Conservation (phyloP, 2,797 vertebrate species). For the Labeo calbasu region DNA sequence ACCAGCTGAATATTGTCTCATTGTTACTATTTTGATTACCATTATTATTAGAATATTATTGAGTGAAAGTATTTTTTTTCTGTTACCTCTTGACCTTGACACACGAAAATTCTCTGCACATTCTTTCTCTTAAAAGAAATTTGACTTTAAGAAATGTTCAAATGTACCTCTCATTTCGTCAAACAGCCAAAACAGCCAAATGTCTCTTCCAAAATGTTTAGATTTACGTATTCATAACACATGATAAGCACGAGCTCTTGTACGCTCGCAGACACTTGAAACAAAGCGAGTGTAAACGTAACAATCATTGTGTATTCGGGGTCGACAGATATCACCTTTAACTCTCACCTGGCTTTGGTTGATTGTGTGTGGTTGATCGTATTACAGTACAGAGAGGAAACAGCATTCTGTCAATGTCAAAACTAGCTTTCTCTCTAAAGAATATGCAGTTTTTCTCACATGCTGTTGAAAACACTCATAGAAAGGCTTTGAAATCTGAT, state of each 20-base stretch:
- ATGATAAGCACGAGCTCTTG: neutral
- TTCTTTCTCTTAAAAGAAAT: neutral
- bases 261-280: neutral
- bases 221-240: neutral
- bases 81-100: neutral
- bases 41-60: neutral
- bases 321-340: neutral
- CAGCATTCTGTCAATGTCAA: neutral
- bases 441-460: neutral
- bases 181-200: neutral
- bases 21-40: neutral
- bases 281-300: neutral
- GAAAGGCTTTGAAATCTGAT: slow-evolving; percentile 40
- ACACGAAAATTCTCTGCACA: neutral
- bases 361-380: neutral
- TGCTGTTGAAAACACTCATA: slow-evolving; percentile 30
- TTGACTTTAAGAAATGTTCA: neutral
- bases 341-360: neutral
- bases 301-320: neutral
- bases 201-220: neutral
- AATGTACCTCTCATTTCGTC: neutral
- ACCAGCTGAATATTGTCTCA: neutral
- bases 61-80: neutral
- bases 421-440: neutral
- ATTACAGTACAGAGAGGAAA: slow-evolving; percentile 7